Evolutionary conservation across 2,888 invertebrate genomes (phyloP).

Genomic region (Thereva nobilitata): DNA sequence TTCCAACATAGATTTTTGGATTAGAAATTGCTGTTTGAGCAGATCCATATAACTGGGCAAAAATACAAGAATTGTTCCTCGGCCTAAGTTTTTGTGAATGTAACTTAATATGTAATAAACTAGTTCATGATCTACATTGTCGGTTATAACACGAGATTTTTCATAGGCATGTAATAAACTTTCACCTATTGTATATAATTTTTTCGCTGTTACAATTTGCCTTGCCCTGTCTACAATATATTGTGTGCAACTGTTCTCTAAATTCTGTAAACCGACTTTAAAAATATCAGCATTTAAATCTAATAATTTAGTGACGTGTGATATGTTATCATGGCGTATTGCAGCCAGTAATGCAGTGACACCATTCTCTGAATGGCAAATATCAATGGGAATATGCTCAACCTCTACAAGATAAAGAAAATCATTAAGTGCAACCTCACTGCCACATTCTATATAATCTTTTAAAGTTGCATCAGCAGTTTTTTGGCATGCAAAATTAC

Average conservation of each 20-base stretch:
- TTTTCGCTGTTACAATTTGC: neutral
- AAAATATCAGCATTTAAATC: constrained; percentile 64
- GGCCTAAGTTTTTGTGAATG: constrained; percentile 61
- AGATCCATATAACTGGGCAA: constrained; percentile 92
- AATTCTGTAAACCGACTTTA: constrained; percentile 42
- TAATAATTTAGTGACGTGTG: constrained; percentile 70
- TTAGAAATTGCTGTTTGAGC: constrained; percentile 69
- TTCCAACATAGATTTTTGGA: constrained; percentile 60
- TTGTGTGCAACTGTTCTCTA: constrained; percentile 16
- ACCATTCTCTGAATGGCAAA: constrained; percentile 67
- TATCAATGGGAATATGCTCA: constrained; percentile 75
- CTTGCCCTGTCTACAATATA: neutral
- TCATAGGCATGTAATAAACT: constrained; percentile 5
- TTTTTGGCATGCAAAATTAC: neutral
- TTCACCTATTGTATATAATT: neutral
- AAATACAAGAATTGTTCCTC: constrained; percentile 82
- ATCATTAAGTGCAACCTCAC: constrained; percentile 70
- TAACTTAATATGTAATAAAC: constrained; percentile 64
- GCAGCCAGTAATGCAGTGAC: constrained; percentile 80
- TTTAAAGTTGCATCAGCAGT: constrained; percentile 55
- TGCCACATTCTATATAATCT: constrained; percentile 52
- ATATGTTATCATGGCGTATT: constrained; percentile 69
- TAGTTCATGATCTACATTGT: constrained; percentile 70
- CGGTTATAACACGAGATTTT: neutral
- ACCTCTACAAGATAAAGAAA: constrained; percentile 75